Conservation (phyloP, 1,140 invertebrate genomes). For the Popillia japonica region DNA sequence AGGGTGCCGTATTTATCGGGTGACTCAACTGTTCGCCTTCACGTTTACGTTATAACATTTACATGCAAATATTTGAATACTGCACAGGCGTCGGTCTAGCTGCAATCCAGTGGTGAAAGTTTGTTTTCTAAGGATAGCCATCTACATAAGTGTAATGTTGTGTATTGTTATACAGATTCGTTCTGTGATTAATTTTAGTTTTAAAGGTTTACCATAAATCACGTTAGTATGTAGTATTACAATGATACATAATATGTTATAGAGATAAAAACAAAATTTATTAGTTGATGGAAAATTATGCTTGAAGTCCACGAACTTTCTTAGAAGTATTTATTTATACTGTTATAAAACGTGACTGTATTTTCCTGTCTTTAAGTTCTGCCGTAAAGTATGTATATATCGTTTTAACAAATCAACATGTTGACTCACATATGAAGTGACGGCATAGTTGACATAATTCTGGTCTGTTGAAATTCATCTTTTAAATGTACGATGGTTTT, state of each 20-base stretch:
- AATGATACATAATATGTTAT: not conserved
- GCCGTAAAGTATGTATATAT: too few species aligned
- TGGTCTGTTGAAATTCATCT: too few species aligned
- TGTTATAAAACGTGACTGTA: too few species aligned
- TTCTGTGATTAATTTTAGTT: not conserved
- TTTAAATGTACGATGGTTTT: too few species aligned
- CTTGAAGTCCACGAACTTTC: too few species aligned
- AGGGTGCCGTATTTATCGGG: not conserved
- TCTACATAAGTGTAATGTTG: not conserved
- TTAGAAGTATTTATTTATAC: too few species aligned
- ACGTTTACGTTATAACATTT: not conserved
- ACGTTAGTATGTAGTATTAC: not conserved
- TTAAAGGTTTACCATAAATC: not conserved
- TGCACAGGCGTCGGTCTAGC: not conserved
- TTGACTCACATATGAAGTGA: too few species aligned
- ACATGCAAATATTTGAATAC: not conserved
- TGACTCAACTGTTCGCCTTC: slow-evolving; percentile 7
- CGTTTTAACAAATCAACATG: too few species aligned
- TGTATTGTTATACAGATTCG: not conserved
- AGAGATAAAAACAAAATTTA: too few species aligned
- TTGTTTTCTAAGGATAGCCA: not conserved
- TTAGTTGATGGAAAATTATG: too few species aligned
- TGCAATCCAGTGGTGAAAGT: not conserved
- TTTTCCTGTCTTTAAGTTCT: too few species aligned
- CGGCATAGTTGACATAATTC: too few species aligned